Conservation (phyloP, 1,140 invertebrate genomes). For the Cyclargus thomasi region DNA sequence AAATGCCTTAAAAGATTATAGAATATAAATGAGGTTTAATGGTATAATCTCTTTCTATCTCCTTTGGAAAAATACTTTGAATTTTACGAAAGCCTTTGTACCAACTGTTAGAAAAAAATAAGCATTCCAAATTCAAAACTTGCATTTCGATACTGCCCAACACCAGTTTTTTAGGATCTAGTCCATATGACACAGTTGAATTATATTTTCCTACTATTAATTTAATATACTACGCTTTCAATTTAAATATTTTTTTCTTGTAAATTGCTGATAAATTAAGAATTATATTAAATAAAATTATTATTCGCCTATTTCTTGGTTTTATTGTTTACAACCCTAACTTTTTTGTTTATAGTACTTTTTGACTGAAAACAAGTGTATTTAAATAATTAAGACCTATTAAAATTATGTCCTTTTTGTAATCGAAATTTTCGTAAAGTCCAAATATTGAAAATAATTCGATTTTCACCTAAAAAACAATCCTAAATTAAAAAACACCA, state of each 20-base stretch:
- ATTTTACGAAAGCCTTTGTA: background rate
- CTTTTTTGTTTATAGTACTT: too few species aligned
- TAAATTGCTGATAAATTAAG: constrained; percentile 61
- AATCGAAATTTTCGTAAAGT: too few species aligned
- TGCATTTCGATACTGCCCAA: constrained; percentile 4
- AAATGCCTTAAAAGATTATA: background rate
- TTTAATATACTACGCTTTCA: constrained; percentile 18
- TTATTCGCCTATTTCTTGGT: constrained; percentile 56
- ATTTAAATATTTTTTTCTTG: constrained; percentile 37
- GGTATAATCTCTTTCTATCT: background rate
- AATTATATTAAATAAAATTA: constrained; percentile 64
- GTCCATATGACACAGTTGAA: background rate
- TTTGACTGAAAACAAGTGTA: too few species aligned
- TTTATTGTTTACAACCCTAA: background rate
- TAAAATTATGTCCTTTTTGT: too few species aligned
- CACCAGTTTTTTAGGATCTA: constrained; percentile 1
- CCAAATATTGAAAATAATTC: too few species aligned
- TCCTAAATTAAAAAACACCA: too few species aligned
- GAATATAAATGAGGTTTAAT: background rate
- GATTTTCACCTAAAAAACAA: too few species aligned
- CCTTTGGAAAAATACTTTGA: background rate
- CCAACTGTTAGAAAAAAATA: background rate
- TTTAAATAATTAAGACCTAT: too few species aligned
- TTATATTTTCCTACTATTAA: constrained; percentile 12
- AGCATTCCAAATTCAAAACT: constrained; percentile 1